Evolutionary conservation across 2,113 vertebrate species (phyloP).

Genomic region (Lophochroa leadbeateri): DNA sequence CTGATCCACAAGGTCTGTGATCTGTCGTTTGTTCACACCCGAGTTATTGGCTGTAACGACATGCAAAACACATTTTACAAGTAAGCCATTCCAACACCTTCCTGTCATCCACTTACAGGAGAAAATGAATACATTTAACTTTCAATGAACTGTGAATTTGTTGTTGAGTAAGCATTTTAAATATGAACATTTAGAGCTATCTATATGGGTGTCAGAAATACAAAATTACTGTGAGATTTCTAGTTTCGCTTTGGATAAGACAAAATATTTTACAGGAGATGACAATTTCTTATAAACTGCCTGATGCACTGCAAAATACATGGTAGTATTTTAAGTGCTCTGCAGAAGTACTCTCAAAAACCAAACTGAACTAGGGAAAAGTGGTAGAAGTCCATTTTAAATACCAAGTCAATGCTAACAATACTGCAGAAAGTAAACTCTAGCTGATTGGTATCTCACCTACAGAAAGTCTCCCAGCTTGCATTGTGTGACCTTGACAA

Average conservation of each 20-base stretch:
- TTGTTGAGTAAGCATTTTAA: slow-evolving; percentile 51
- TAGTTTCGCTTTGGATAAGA: slow-evolving; percentile 35
- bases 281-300: slow-evolving; percentile 26
- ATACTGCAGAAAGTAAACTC: background rate
- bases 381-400: background rate
- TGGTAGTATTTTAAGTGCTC: background rate
- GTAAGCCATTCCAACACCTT: slow-evolving; percentile 35
- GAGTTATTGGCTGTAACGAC: slow-evolving; percentile 87
- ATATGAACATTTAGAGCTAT: slow-evolving; percentile 55
- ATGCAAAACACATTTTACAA: slow-evolving; percentile 50
- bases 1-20: slow-evolving; percentile 98
- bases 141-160: slow-evolving; percentile 62
- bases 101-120: slow-evolving; percentile 34
- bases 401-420: background rate
- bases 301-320: slow-evolving; percentile 13
- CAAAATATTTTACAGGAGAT: slow-evolving; percentile 24
- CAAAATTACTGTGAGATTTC: slow-evolving; percentile 37
- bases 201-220: slow-evolving; percentile 40
- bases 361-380: background rate
- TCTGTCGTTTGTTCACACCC: slow-evolving; percentile 95
- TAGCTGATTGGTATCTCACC: background rate
- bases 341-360: background rate
- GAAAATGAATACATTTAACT: slow-evolving; percentile 57
- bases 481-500: background rate
- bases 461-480: background rate